These are phyloP conservation scores for Machimus atricapillus DNA, from an alignment of 2,888 invertebrate genomes.

Conservation along the genomic window DNA sequence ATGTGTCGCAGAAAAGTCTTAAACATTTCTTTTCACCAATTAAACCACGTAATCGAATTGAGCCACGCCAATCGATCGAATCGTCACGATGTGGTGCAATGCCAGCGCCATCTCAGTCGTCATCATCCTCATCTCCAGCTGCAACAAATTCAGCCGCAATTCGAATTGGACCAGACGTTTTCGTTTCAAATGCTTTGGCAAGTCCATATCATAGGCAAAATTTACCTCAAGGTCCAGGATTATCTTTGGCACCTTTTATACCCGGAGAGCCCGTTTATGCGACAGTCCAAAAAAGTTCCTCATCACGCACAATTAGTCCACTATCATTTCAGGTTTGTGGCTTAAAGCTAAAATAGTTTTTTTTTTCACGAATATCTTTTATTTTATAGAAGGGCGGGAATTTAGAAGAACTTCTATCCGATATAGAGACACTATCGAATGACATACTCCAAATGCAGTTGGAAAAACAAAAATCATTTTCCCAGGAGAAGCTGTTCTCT, in stretches of 20 bases:
- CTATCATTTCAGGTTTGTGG: constrained; percentile 44
- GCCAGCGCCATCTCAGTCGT: constrained; percentile 50
- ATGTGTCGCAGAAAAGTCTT: constrained; percentile 51
- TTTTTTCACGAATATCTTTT: not conserved
- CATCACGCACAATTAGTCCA: constrained; percentile 41
- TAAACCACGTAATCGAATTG: constrained; percentile 57
- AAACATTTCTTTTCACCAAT: constrained; percentile 64
- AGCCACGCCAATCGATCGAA: constrained; percentile 53
- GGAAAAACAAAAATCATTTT: constrained; percentile 54
- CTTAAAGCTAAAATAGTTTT: too few species aligned
- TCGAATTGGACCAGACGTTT: constrained; percentile 55
- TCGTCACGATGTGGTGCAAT: constrained; percentile 49
- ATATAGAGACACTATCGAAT: constrained; percentile 69
- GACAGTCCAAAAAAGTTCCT: constrained; percentile 58
- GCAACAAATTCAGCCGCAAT: not conserved
- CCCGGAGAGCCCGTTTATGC: constrained; percentile 57
- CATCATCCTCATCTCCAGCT: constrained; percentile 32
- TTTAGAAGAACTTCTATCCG: constrained; percentile 72
- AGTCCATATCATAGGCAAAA: constrained; percentile 34
- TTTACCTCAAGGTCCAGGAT: not conserved
- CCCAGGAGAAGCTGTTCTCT: constrained; percentile 42
- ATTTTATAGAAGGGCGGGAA: constrained; percentile 67
- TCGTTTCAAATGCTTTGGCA: constrained; percentile 52
- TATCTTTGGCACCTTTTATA: not conserved
- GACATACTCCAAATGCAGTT: constrained; percentile 60